phyloP scores from a whole-genome alignment of 2,888 invertebrate species.

The Lithophane semibrunnea region DNA sequence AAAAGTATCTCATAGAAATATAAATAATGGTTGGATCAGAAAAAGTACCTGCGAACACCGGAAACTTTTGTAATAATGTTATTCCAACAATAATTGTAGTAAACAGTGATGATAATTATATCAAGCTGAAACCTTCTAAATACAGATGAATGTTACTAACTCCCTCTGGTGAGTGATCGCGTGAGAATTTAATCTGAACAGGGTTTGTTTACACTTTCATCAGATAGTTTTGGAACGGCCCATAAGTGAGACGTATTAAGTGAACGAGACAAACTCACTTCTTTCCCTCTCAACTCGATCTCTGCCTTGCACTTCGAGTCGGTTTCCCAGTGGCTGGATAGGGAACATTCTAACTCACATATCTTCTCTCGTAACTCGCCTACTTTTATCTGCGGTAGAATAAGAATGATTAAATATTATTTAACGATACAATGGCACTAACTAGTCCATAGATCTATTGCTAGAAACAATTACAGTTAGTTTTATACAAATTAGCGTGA shows the following conservation, averaged over 20 bases:
- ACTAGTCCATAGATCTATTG: background rate
- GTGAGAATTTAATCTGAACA: background rate
- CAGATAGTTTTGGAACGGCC: background rate
- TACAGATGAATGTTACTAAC: background rate
- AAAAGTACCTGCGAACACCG: background rate
- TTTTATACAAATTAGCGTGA: background rate
- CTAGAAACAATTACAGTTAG: background rate
- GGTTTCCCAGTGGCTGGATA: slow-evolving; percentile 66
- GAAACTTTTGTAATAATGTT: too few relatives aligned
- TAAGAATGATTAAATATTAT: background rate
- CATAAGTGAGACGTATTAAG: background rate
- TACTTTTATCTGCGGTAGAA: slow-evolving; percentile 59
- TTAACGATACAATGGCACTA: background rate
- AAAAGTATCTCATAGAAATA: background rate
- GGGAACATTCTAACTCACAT: slow-evolving; percentile 69
- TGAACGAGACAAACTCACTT: slow-evolving; percentile 69
- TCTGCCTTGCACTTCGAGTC: slow-evolving; percentile 66
- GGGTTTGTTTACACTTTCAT: background rate
- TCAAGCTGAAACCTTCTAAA: background rate
- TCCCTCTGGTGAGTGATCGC: background rate
- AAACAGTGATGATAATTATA: background rate
- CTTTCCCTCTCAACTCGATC: slow-evolving; percentile 71
- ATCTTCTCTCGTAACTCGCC: slow-evolving; percentile 68
- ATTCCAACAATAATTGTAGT: background rate
- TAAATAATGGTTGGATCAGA: background rate